These are phyloP conservation scores for Trochalopteron elliotii DNA, from an alignment of 2,113 vertebrate genomes.

Conservation along the genomic window DNA sequence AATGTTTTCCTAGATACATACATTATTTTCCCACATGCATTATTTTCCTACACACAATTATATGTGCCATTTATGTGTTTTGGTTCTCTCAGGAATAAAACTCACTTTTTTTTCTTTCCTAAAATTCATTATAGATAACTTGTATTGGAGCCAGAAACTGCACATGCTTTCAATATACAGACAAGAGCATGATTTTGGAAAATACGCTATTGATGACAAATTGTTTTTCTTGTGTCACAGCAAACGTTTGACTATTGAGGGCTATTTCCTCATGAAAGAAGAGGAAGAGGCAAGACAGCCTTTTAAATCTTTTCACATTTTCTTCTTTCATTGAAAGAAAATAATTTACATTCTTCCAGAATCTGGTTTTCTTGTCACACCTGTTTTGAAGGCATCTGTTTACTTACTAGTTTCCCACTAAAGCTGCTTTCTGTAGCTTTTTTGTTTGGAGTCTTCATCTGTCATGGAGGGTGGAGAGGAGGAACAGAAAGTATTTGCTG, in stretches of 20 bases:
- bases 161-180: background rate
- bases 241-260: background rate
- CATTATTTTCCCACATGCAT: background rate
- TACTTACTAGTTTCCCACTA: background rate
- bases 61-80: background rate
- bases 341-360: background rate
- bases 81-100: background rate
- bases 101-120: background rate
- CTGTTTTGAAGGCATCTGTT: background rate
- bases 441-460: background rate
- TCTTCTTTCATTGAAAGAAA: background rate
- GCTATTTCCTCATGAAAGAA: background rate
- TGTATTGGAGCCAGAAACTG: background rate
- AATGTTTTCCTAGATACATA: background rate
- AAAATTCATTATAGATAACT: background rate
- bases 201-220: background rate
- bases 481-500: background rate
- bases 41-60: background rate
- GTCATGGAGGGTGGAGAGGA: background rate
- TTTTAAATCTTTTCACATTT: background rate
- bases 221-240: background rate
- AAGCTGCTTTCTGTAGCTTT: background rate
- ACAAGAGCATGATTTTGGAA: background rate
- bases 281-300: background rate
- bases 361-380: background rate